A percentile compares a stretch with the other conserved stretches of the same genome.
Evolutionary conservation across 2,888 invertebrate genomes (phyloP).

Genomic region (Caenorhabditis wallacei): DNA sequence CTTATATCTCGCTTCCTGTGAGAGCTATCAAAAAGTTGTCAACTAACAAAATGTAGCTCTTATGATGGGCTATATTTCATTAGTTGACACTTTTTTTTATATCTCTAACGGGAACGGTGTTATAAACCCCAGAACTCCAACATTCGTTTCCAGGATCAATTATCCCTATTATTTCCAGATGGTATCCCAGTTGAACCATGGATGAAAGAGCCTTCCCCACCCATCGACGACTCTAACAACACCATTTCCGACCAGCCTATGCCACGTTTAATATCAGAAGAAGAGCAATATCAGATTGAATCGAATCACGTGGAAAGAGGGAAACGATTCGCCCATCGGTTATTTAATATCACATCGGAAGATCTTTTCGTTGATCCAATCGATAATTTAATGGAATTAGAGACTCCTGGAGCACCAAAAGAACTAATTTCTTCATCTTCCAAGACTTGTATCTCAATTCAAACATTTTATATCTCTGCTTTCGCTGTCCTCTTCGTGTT

Average conservation of each 20-base stretch:
- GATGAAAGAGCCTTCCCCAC: slow-evolving; percentile 63
- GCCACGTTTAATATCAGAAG: slow-evolving; percentile 46
- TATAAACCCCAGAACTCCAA: too few relatives aligned
- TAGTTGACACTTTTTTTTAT: too few relatives aligned
- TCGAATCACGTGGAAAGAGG: slow-evolving; percentile 58
- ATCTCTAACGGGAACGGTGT: too few relatives aligned
- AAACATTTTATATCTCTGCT: slow-evolving; percentile 42
- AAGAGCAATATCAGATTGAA: slow-evolving; percentile 49
- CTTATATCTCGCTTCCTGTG: too few relatives aligned
- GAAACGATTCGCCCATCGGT: slow-evolving; percentile 35
- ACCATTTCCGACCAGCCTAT: slow-evolving; percentile 28
- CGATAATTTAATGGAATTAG: slow-evolving; percentile 26
- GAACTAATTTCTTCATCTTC: background rate
- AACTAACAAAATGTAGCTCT: too few relatives aligned
- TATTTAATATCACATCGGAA: slow-evolving; percentile 53
- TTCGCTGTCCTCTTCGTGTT: slow-evolving; percentile 48
- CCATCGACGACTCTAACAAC: slow-evolving; percentile 16
- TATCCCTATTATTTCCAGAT: slow-evolving; percentile 51
- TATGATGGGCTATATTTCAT: too few relatives aligned
- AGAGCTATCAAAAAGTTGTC: too few relatives aligned
- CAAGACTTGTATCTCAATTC: slow-evolving; percentile 33
- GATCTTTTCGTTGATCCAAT: slow-evolving; percentile 45
- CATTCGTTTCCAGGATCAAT: too few relatives aligned
- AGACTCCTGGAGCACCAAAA: slow-evolving; percentile 48
- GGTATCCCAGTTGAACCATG: slow-evolving; percentile 56